Conservation (phyloP, 2,113 vertebrate genomes). For the Chionomys nivalis region DNA sequence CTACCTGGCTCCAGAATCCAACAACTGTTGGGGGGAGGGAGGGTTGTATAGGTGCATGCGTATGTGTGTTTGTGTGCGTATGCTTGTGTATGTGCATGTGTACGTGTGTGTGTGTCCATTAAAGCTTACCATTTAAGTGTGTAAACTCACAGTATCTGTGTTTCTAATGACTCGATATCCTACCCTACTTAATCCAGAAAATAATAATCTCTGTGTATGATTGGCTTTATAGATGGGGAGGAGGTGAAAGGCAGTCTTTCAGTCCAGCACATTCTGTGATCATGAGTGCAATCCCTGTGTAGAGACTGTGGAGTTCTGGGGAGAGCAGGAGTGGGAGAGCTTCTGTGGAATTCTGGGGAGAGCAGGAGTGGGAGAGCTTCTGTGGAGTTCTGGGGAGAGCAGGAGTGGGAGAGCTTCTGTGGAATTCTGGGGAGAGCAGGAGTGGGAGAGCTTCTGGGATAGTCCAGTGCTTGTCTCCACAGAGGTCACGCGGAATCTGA, state of each 20-base stretch:
- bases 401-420: no score
- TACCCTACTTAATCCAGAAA: neutral
- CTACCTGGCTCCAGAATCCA: conserved; percentile 35
- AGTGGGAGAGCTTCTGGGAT: neutral
- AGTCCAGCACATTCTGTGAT: neutral
- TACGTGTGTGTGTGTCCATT: neutral
- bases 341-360: neutral
- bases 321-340: no score
- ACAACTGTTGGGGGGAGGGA: no score
- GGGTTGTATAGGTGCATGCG: neutral
- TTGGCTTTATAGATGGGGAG: neutral
- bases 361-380: neutral
- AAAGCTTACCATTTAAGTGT: neutral
- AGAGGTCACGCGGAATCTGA: neutral
- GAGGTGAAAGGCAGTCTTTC: neutral
- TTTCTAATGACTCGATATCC: neutral
- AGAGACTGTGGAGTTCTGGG: no score
- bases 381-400: no score
- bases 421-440: neutral
- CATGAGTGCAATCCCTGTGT: neutral
- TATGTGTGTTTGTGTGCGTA: neutral
- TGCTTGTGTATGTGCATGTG: neutral
- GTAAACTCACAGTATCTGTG: neutral
- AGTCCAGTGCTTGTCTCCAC: neutral
- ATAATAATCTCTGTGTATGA: neutral